Evolutionary conservation across 2,113 vertebrate genomes (phyloP), one percentile per base, ranked within the genome.

Genomic region (Tiliqua scincoides): DNA sequence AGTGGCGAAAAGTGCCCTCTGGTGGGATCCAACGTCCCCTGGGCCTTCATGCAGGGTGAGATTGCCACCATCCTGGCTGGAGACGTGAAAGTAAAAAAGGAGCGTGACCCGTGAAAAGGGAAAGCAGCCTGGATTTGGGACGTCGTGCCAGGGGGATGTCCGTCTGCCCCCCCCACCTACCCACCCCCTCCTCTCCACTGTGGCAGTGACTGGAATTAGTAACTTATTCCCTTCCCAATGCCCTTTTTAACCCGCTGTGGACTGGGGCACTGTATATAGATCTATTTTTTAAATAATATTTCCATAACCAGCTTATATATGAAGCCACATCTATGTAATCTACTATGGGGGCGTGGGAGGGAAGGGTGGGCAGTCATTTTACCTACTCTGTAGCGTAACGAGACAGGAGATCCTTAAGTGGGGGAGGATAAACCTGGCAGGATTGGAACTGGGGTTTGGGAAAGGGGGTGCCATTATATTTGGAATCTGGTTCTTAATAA

Each of bases 41-140:
- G 98, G 98, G 98, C 98, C 57, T 98, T 98, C 94, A 98, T 98
- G 98, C 98, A 98, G 89, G 98, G 98, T 0, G 98, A 98, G 92
- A 97, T 98, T 21, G 97, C 98, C 86, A 98, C 98, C 91, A 98
- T 98, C 78, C 91, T 98, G 65, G 98, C 97, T 2, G 97, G 97
- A 80, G 98, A 98, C 3, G 97, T 98, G 91, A 97, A 97, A 21
- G 97, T 98, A 65, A 98, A 98, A 96, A 98, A 98, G 92, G 98
- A 98, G 93, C 97, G 95, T 23, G 97, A 97, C 89, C 96, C 96
- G 48, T 97, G 95, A 94, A 67, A 20, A 15, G 20, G 7, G 65
- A 32, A 35, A 6, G 74, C 54, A 37, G 84, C 84, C 6, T 0
- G 1, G 61, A 27, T 59, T 48, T 8, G 30, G 87, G 75, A 43